Conservation (phyloP, 2,797 vertebrate genomes). For the Sebastes goodei region DNA sequence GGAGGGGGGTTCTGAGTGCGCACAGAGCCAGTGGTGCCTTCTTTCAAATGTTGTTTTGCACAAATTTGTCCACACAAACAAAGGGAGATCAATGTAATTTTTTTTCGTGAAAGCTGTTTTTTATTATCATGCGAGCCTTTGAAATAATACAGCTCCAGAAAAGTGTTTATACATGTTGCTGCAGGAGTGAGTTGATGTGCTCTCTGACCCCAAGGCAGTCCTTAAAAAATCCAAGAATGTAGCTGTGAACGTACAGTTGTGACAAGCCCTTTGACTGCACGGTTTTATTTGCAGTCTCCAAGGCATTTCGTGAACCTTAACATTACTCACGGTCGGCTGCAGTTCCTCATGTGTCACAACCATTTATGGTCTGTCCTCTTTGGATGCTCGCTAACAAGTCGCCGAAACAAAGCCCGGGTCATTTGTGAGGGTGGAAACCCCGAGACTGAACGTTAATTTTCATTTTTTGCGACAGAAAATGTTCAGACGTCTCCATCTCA, state of each 20-base stretch:
- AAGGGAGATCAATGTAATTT: background rate
- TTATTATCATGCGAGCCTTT: background rate
- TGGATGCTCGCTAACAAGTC: constrained; percentile 31
- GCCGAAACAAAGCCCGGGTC: constrained; percentile 39
- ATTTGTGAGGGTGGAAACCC: constrained; percentile 35
- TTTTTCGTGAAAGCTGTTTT: background rate
- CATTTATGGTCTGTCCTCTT: constrained; percentile 63
- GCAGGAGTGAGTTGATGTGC: constrained; percentile 11
- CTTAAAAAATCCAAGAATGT: background rate
- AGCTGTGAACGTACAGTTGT: constrained; percentile 40
- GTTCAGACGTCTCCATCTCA: constrained; percentile 23
- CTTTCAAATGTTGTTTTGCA: background rate
- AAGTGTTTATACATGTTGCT: background rate
- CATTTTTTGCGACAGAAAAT: constrained; percentile 17
- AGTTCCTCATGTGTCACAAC: constrained; percentile 73
- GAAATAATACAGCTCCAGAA: background rate
- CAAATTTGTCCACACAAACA: background rate
- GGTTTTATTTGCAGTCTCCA: constrained; percentile 48
- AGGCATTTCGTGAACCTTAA: constrained; percentile 64
- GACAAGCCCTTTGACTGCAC: constrained; percentile 34
- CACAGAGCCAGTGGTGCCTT: background rate
- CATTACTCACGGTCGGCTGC: constrained; percentile 70
- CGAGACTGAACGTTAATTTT: constrained; percentile 21
- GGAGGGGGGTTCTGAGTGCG: background rate
- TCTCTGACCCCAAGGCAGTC: constrained; percentile 1